phyloP scores from a whole-genome alignment of 2,888 invertebrate genomes.

The Rhagonycha fulva region DNA sequence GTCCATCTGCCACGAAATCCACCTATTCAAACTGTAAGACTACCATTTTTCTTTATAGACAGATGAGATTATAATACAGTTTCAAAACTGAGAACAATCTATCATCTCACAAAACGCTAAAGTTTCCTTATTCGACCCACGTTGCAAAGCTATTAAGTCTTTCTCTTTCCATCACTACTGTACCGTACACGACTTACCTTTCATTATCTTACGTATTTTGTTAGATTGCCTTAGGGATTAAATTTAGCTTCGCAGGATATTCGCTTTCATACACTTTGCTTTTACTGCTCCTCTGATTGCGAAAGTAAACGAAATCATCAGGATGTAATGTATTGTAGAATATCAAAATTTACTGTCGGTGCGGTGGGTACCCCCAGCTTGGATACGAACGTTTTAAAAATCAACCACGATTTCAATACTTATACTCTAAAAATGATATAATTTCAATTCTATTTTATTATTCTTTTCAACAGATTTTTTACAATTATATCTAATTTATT shows the following conservation, averaged over 20 bases:
- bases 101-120: slow-evolving; percentile 41
- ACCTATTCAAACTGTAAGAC: slow-evolving; percentile 26
- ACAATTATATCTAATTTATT: neutral
- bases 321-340: slow-evolving; percentile 22
- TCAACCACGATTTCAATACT: neutral
- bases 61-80: slow-evolving; percentile 44
- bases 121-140: slow-evolving; percentile 42
- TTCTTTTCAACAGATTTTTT: neutral
- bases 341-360: slow-evolving; percentile 12
- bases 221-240: slow-evolving; percentile 32
- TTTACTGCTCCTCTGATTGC: slow-evolving; percentile 28
- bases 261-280: slow-evolving; percentile 28
- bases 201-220: slow-evolving; percentile 35
- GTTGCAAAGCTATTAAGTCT: slow-evolving; percentile 42
- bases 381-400: neutral
- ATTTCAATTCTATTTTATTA: neutral
- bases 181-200: slow-evolving; percentile 33
- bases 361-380: neutral
- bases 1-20: slow-evolving; percentile 26
- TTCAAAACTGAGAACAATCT: slow-evolving; percentile 43
- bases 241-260: slow-evolving; percentile 30
- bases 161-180: slow-evolving; percentile 29
- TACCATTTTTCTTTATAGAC: slow-evolving; percentile 38
- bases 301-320: slow-evolving; percentile 28
- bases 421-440: neutral